Conservation (phyloP, 2,888 invertebrate genomes). For the Thelaira solivaga region DNA sequence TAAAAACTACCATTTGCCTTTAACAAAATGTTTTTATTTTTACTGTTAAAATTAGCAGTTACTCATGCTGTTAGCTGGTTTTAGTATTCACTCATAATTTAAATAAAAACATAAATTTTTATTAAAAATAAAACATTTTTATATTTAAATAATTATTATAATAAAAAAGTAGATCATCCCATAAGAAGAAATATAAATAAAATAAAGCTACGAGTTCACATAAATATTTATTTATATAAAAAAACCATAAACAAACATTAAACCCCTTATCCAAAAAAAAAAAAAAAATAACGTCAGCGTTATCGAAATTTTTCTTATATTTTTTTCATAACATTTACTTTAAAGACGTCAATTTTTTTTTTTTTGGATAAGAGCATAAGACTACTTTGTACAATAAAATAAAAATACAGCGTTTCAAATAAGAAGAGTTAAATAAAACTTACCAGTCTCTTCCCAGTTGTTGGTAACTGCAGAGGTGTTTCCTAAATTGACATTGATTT, state of each 20-base stretch:
- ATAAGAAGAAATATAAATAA: slow-evolving; percentile 62
- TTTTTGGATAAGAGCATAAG: too few relatives aligned
- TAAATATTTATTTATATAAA: slow-evolving; percentile 33
- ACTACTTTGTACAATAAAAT: slow-evolving; percentile 50
- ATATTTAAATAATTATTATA: not conserved
- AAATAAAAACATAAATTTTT: not conserved
- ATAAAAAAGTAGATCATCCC: slow-evolving; percentile 67
- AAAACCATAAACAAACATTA: slow-evolving; percentile 12
- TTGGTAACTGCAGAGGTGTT: slow-evolving; percentile 54
- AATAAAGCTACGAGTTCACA: too few relatives aligned
- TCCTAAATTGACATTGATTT: slow-evolving; percentile 79
- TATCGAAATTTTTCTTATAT: too few relatives aligned
- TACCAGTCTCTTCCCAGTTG: slow-evolving; percentile 68
- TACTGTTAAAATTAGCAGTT: not conserved
- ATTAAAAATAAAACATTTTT: not conserved
- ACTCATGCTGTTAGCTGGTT: slow-evolving; percentile 31
- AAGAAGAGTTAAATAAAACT: slow-evolving; percentile 26
- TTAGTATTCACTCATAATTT: slow-evolving; percentile 17
- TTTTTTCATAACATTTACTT: too few relatives aligned
- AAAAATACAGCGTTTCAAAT: slow-evolving; percentile 15
- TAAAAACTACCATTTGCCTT: too few relatives aligned
- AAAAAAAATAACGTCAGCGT: too few relatives aligned
- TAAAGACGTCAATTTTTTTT: too few relatives aligned
- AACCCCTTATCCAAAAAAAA: slow-evolving; percentile 47
- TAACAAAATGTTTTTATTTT: not conserved